Conservation (phyloP, 2,113 vertebrate species). For the Colinus virginianus region DNA sequence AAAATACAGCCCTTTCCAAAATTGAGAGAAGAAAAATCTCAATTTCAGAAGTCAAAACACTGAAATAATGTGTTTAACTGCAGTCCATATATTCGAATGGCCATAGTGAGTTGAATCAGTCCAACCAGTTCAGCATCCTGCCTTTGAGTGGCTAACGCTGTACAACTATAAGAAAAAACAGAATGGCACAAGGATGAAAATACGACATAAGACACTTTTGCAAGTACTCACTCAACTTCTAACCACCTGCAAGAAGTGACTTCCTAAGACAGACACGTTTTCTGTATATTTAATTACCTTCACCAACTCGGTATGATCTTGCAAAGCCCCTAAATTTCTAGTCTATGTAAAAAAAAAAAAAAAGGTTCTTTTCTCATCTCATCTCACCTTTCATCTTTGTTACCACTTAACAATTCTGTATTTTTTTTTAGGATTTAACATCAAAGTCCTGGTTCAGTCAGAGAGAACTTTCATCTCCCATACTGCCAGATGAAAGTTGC, state of each 20-base stretch:
- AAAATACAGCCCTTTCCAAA: not conserved
- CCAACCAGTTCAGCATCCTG: not conserved
- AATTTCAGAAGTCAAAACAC: not conserved
- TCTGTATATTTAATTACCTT: not conserved
- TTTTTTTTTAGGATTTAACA: not conserved
- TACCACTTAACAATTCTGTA: not conserved
- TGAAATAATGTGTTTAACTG: not conserved
- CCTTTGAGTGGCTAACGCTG: not conserved
- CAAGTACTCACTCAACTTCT: not conserved
- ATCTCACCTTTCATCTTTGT: not conserved
- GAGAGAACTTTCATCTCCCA: not conserved
- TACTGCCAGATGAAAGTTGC: not conserved
- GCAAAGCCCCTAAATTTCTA: not conserved
- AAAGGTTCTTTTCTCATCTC: not conserved
- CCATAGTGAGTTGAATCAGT: not conserved
- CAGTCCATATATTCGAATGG: not conserved
- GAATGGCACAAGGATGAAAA: not conserved
- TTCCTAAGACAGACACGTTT: not conserved
- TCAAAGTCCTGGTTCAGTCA: not conserved
- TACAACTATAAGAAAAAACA: not conserved
- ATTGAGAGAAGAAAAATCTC: not conserved
- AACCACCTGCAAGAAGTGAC: not conserved
- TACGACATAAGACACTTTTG: rapidly evolving
- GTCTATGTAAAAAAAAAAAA: not conserved
- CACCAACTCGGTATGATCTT: not conserved